Conservation (phyloP, 2,888 invertebrate species). For the Meiosimyza decipiens region DNA sequence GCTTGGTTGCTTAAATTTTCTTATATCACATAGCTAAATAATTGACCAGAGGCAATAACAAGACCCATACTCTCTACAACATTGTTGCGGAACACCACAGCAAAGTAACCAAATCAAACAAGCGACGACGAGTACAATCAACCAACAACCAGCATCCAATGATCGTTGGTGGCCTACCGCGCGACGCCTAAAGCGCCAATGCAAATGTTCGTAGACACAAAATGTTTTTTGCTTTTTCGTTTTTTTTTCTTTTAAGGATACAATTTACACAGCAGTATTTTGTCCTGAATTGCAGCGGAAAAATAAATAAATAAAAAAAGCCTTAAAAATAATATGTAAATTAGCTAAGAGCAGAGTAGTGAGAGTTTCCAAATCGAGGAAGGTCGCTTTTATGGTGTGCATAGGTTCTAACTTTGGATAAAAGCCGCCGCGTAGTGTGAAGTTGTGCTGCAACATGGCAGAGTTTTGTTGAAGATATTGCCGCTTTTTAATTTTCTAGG, state of each 20-base stretch:
- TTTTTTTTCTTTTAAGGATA: too few relatives aligned
- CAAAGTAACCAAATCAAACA: constrained; percentile 39
- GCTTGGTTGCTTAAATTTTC: too few relatives aligned
- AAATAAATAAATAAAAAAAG: too few relatives aligned
- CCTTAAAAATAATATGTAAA: background rate
- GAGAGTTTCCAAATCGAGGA: background rate
- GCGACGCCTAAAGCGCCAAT: constrained; percentile 28
- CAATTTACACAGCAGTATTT: too few relatives aligned
- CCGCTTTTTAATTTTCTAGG: background rate
- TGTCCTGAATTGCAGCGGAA: too few relatives aligned
- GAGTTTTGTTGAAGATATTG: background rate
- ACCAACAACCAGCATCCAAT: constrained; percentile 8
- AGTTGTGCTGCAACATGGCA: background rate
- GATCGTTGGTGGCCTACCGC: constrained; percentile 29
- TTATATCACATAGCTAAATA: background rate
- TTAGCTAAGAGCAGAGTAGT: background rate
- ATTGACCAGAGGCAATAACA: constrained; percentile 18
- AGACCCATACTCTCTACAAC: constrained; percentile 15
- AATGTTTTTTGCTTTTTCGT: background rate
- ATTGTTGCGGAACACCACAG: background rate
- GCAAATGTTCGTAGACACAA: constrained; percentile 9
- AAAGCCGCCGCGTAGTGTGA: constrained; percentile 10
- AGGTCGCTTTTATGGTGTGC: background rate
- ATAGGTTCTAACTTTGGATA: constrained; percentile 5
- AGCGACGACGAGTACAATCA: constrained; percentile 39